A percentile compares a stretch with the other conserved stretches of the same genome.
phyloP scores from a whole-genome alignment of 2,113 vertebrate genomes.

The Pongo pygmaeus region DNA sequence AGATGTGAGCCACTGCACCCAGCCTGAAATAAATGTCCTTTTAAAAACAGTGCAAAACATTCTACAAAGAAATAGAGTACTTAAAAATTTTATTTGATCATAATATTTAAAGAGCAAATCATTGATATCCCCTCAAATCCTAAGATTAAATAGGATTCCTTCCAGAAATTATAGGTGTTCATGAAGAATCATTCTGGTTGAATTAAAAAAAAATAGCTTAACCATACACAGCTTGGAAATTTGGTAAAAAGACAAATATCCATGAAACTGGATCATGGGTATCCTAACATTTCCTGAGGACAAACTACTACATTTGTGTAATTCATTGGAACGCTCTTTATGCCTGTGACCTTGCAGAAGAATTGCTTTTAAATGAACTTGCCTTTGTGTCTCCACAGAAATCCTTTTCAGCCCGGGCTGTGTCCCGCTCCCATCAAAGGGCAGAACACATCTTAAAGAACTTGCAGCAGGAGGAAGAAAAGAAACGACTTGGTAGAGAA shows the following conservation, averaged over 20 bases:
- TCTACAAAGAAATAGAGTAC: neutral
- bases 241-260: constrained; percentile 14
- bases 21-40: neutral
- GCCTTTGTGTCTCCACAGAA: constrained; percentile 85
- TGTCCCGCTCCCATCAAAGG: constrained; percentile 97
- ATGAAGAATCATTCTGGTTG: neutral
- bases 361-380: constrained; percentile 4
- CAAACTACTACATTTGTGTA: neutral
- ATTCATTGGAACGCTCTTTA: neutral
- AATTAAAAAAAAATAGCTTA: neutral
- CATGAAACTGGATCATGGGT: neutral
- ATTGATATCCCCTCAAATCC: neutral
- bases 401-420: constrained; percentile 97
- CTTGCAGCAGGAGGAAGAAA: constrained; percentile 98
- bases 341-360: neutral
- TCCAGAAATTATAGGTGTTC: neutral
- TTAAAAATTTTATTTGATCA: neutral
- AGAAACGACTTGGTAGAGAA: constrained; percentile 95
- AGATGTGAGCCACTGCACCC: too few species aligned
- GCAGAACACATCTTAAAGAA: constrained; percentile 99
- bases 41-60: constrained; percentile 5
- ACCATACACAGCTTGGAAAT: neutral
- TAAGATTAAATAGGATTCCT: neutral
- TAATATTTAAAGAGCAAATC: neutral
- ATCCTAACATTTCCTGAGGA: neutral